phyloP scores from a whole-genome alignment of 1,140 invertebrate genomes.

The Spodoptera frugiperda region DNA sequence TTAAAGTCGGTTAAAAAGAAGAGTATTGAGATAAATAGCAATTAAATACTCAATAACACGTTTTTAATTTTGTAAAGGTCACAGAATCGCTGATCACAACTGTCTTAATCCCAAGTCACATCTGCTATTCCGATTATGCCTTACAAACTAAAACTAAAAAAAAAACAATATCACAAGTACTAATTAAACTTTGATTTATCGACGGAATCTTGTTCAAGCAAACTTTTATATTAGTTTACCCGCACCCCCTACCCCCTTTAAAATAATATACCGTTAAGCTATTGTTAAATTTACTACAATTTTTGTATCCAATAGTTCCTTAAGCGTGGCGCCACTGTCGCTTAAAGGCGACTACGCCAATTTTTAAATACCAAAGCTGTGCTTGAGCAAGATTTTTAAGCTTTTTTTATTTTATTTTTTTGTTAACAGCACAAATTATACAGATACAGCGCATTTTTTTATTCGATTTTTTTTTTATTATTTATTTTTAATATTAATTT shows the following conservation, averaged over 20 bases:
- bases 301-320: no score
- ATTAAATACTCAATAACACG: no score
- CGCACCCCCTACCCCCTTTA: not conserved
- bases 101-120: not conserved
- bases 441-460: not conserved
- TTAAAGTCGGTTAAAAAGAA: no score
- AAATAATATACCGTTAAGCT: not conserved
- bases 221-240: not conserved
- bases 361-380: not conserved
- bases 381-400: not conserved
- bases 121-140: not conserved
- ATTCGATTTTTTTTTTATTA: not conserved
- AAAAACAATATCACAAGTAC: conserved; percentile 23
- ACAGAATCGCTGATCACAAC: no score
- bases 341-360: not conserved
- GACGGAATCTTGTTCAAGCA: not conserved
- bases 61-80: no score
- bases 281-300: not conserved
- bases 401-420: not conserved
- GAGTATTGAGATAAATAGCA: no score
- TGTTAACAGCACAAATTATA: not conserved
- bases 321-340: not conserved
- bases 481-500: conserved; percentile 8
- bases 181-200: not conserved
- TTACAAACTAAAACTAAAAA: conserved; percentile 4